phyloP scores from a whole-genome alignment of 2,113 vertebrate species.

The Carassius auratus region DNA sequence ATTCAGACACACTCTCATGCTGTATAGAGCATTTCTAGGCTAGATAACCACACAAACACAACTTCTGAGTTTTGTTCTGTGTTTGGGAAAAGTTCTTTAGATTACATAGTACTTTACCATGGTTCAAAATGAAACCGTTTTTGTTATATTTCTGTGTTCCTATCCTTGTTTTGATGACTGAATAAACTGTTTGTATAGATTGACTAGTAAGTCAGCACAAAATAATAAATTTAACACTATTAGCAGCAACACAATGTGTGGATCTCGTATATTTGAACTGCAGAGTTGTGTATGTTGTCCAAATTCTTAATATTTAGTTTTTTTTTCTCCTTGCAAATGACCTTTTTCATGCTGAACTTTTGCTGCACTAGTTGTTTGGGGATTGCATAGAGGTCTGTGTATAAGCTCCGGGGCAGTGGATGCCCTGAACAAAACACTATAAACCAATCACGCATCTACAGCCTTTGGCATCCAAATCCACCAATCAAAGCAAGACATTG shows the following conservation, averaged over 20 bases:
- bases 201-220: not conserved
- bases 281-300: not conserved
- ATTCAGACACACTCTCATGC: constrained; percentile 81
- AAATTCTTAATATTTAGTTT: not conserved
- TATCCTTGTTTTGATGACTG: not conserved
- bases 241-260: constrained; percentile 1
- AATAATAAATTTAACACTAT: not conserved
- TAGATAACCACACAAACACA: constrained; percentile 50
- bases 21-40: constrained; percentile 89
- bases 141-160: constrained; percentile 6
- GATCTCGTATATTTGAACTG: not conserved
- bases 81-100: not conserved
- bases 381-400: not conserved
- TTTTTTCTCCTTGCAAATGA: not conserved
- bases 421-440: constrained; percentile 27
- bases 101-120: not conserved
- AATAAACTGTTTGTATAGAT: not conserved
- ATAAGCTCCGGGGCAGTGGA: constrained; percentile 27
- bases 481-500: not conserved
- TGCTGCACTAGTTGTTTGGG: constrained; percentile 7
- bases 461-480: constrained; percentile 3
- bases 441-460: not conserved
- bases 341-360: constrained; percentile 1
- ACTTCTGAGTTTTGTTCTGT: not conserved
- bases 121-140: not conserved